Evolutionary conservation across 1,140 invertebrate genomes (phyloP), one percentile per base, ranked within the genome.

Genomic region (Dryas iulia): DNA sequence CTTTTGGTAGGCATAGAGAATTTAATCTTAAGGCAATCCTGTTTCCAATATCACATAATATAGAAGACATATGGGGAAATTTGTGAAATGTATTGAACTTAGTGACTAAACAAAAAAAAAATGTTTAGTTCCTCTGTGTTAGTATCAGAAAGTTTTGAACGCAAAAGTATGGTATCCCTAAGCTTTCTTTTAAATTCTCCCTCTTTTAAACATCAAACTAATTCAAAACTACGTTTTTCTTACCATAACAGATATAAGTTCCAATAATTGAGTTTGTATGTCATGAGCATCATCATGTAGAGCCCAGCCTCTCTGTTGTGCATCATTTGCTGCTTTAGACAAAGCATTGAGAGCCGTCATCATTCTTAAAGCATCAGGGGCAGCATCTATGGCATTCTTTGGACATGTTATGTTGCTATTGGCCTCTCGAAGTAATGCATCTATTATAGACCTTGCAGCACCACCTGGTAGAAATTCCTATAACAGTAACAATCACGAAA

Each of bases 301-400:
- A 80, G 97, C 96, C 97, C 97, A 98, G 73, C 96, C 97, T 74
- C 98, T 93, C 78, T 99, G 97, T 82, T 99, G 97, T 0, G 97
- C 97, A 82, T 98, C 97, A 86, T 98, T 97, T 74, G 98, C 98
- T 73, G 97, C 97, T 54, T 95, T 96, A 10, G 96, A 96, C 59
- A 99, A 89, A 75, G 97, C 95, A 30, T 93, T 94, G 69, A 98
- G 96, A 60, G 98, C 95, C 53, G 95, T 94, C 87, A 95, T 95
- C 79, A 98, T 92, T 26, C 96, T 93, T 67, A 95, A 94, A 7
- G 96, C 95, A 92, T 98, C 97, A 12, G 96, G 95, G 0, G 96
- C 96, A 28, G 94, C 93, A 76, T 95, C 93, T 26, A 95, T 93
- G 2, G 93, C 93, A 35, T 92, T 93, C 66, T 95, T 92, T 8